Base-by-base conservation (phyloP, 2,113 vertebrate genomes). In the Cyprinodon brontotheroides region DNA sequence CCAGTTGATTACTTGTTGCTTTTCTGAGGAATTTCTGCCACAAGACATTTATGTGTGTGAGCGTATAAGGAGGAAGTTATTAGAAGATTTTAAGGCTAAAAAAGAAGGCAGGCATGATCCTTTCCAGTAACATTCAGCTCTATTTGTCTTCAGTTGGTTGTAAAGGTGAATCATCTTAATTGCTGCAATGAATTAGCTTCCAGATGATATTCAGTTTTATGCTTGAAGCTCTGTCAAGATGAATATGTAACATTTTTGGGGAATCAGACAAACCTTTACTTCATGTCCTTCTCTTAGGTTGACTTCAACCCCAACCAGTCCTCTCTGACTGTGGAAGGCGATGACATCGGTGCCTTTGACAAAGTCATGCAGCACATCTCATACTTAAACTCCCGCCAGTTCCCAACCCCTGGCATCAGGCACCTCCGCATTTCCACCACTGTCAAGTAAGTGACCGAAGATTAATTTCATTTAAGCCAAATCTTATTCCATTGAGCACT, bases 311-410 rank as follows among this genome's bases (percentile, higher is more conserved):
- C 97, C 3, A 96, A 94, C 86, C 97, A 95, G 90, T 96, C 96
- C 0, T 90, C 89, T 0, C 62, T 99, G 92, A 96, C 91, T 1
- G 64, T 99, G 48, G 97, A 97, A 71, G 97, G 96, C 0, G 95
- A 97, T 0, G 97, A 98, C 47, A 81, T 97, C 0, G 96, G 95
- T 40, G 94, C 94, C 17, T 93, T 99, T 1, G 97, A 98, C 60
- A 96, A 96, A 85, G 96, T 96, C 89, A 94, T 99, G 96, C 98
- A 98, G 86, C 98, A 95, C 70, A 74, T 98, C 12, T 96, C 97
- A 73, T 99, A 99, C 80, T 86, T 98, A 80, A 99, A 99, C 89
- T 97, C 97, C 0, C 94, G 97, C 1, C 98, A 99, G 93, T 99
- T 99, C 89, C 98, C 98, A 3, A 99, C 98, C 0, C 98, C 98